These are phyloP conservation scores for Fulmarus glacialis DNA, from an alignment of 2,113 vertebrate species.

Conservation along the genomic window DNA sequence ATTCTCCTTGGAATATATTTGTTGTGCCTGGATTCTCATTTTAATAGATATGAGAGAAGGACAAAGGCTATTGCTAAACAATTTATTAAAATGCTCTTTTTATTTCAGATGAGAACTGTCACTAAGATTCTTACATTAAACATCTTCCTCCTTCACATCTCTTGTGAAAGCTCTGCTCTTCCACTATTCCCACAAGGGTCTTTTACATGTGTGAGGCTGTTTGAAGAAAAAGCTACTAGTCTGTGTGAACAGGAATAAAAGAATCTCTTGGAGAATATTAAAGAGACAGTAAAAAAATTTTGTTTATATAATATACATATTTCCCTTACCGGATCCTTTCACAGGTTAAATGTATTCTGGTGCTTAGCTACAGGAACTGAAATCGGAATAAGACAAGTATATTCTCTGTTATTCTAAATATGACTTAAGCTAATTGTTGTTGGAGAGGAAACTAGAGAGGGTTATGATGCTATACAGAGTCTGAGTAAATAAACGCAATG, in stretches of 20 bases:
- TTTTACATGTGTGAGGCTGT: background rate
- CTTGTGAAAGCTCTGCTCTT: background rate
- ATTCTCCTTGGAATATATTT: background rate
- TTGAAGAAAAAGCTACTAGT: background rate
- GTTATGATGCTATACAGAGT: background rate
- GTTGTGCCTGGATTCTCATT: background rate
- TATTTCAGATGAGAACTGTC: background rate
- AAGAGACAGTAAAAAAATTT: background rate
- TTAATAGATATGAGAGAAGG: background rate
- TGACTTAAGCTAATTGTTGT: background rate
- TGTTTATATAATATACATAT: background rate
- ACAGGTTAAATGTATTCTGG: background rate
- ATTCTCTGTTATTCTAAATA: background rate
- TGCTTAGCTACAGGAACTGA: background rate
- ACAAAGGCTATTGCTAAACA: background rate
- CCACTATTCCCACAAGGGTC: background rate
- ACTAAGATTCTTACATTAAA: background rate
- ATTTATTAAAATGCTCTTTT: background rate
- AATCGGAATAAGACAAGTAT: background rate
- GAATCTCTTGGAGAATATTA: background rate
- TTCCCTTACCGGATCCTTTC: background rate
- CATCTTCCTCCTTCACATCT: background rate
- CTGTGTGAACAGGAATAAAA: background rate
- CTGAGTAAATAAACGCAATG: background rate
- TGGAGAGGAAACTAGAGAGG: background rate